Evolutionary conservation across 1,140 invertebrate species (phyloP).

Genomic region (Heliconius hewitsoni): DNA sequence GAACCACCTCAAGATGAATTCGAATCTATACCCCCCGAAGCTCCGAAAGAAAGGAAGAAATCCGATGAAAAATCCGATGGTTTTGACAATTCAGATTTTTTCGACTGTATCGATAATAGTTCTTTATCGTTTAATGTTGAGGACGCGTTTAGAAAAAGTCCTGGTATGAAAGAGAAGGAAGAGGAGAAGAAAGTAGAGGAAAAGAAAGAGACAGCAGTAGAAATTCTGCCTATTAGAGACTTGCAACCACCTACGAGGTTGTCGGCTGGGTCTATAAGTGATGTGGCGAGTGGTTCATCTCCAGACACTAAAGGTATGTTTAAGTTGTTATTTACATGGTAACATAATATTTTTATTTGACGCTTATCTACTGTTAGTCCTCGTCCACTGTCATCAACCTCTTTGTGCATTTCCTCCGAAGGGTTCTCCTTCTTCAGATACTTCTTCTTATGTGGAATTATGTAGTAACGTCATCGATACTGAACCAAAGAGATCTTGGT

Average conservation of each 20-base stretch:
- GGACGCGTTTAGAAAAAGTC: slow-evolving; percentile 78
- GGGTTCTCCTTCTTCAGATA: too few species aligned
- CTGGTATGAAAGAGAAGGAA: slow-evolving; percentile 71
- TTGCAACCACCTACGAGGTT: slow-evolving; percentile 62
- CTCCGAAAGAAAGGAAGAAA: slow-evolving; percentile 74
- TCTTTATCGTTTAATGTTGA: slow-evolving; percentile 77
- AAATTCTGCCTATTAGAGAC: slow-evolving; percentile 57
- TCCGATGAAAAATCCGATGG: slow-evolving; percentile 80
- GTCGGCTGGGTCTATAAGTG: slow-evolving; percentile 82
- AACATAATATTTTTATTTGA: too few species aligned
- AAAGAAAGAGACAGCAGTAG: slow-evolving; percentile 52
- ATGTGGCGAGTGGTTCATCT: slow-evolving; percentile 83
- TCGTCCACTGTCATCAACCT: too few species aligned
- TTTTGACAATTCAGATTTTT: slow-evolving; percentile 80
- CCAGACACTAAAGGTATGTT: slow-evolving; percentile 80
- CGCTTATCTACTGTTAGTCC: too few species aligned
- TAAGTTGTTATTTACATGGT: neutral
- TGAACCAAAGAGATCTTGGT: too few species aligned
- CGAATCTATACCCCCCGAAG: slow-evolving; percentile 76
- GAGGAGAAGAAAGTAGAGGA: slow-evolving; percentile 60
- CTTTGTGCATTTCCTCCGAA: too few species aligned
- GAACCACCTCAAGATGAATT: slow-evolving; percentile 83
- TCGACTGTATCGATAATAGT: slow-evolving; percentile 79
- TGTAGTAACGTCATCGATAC: too few species aligned
- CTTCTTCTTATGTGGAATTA: too few species aligned